Evolutionary conservation across 1,140 invertebrate genomes (phyloP).

Genomic region (Brachionus manjavacas): DNA sequence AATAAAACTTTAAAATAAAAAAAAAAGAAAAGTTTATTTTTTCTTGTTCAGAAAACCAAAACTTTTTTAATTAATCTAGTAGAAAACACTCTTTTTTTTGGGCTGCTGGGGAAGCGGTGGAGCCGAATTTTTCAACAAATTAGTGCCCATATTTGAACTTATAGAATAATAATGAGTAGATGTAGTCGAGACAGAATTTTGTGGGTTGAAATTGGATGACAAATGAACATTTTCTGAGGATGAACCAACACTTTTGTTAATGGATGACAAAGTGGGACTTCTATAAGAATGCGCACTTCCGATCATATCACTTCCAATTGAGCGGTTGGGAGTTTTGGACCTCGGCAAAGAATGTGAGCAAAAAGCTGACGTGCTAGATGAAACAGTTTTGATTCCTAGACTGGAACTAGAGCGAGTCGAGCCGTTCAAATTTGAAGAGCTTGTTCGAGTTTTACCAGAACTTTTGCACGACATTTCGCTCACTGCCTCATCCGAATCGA

Average conservation of each 20-base stretch:
- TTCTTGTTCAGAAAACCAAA: not conserved
- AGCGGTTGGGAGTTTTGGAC: not conserved
- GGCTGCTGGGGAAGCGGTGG: not conserved
- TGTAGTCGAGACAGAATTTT: not conserved
- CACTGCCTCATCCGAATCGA: slow-evolving; percentile 2
- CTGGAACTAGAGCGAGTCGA: not conserved
- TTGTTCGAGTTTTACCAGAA: not conserved
- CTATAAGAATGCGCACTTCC: not conserved
- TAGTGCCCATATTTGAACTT: not conserved
- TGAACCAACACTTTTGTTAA: slow-evolving; percentile 4
- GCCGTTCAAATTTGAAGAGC: not conserved
- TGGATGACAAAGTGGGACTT: not conserved
- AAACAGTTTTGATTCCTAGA: not conserved
- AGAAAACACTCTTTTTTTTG: slow-evolving; percentile 1
- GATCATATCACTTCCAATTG: not conserved
- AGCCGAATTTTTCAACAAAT: slow-evolving; percentile 14
- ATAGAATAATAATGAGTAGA: slow-evolving; percentile 33
- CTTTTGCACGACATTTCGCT: slow-evolving; percentile 10
- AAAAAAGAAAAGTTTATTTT: not conserved
- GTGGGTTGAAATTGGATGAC: not conserved
- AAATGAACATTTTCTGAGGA: not conserved
- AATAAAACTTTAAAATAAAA: not conserved
- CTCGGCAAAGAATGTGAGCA: not conserved
- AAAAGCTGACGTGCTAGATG: not conserved
- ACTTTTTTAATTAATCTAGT: not conserved